A percentile compares a stretch with the other conserved stretches of the same genome.
These are phyloP conservation scores for Tetragnatha montana DNA, from an alignment of 2,888 invertebrate genomes.

Conservation along the genomic window DNA sequence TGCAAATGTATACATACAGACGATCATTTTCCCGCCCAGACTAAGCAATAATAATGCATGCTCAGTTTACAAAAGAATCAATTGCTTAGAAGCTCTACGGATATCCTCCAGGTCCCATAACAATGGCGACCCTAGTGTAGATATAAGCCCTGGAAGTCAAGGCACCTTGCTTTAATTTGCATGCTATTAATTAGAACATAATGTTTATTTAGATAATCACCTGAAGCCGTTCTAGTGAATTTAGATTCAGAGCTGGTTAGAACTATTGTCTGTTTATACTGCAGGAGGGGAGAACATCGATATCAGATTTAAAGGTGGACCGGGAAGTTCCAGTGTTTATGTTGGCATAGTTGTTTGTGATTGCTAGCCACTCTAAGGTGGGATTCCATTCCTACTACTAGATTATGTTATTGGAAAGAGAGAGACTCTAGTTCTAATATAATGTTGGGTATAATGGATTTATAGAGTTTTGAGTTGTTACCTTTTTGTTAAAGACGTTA, in stretches of 20 bases:
- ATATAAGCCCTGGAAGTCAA: not conserved
- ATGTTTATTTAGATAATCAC: slow-evolving; percentile 28
- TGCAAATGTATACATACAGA: too few species aligned
- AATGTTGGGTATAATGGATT: too few species aligned
- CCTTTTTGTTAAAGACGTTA: too few species aligned
- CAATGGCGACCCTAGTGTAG: not conserved
- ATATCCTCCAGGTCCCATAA: not conserved
- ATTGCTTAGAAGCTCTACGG: not conserved
- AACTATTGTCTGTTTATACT: slow-evolving; percentile 12
- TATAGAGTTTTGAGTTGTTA: too few species aligned
- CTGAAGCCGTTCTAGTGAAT: not conserved
- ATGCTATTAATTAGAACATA: slow-evolving; percentile 17
- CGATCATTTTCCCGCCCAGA: too few species aligned
- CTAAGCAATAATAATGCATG: too few species aligned
- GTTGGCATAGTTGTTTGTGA: not conserved
- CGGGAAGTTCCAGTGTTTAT: not conserved
- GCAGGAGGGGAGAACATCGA: not conserved
- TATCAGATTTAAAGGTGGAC: not conserved
- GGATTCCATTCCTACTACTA: not conserved
- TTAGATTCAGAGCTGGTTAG: slow-evolving; percentile 11
- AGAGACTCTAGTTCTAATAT: too few species aligned
- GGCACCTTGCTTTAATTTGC: not conserved
- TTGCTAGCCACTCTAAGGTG: not conserved
- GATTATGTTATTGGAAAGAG: too few species aligned
- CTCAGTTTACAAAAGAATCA: not conserved